Evolutionary conservation across 2,797 vertebrate species (phyloP).

Genomic region (Siniperca scherzeri): DNA sequence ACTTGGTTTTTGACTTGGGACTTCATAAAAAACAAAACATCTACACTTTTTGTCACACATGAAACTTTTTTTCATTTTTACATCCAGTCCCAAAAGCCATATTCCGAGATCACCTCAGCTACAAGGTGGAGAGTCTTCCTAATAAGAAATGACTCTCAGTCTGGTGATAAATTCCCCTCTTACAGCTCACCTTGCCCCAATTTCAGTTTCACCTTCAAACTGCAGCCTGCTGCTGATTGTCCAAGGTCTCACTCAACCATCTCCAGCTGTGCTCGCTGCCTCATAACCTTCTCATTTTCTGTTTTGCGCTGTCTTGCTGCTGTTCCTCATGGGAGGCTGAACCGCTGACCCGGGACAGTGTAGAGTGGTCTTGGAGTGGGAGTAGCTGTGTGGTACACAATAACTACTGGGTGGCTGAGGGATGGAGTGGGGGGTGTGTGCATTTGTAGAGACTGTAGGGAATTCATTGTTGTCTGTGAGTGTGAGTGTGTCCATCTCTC

Average conservation of each 20-base stretch:
- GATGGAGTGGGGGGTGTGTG: constrained; percentile 15
- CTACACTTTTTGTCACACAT: neutral
- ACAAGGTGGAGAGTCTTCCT: constrained; percentile 21
- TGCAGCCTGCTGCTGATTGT: constrained; percentile 43
- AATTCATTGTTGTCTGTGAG: constrained; percentile 61
- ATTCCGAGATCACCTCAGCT: constrained; percentile 37
- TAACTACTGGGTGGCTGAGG: constrained; percentile 52
- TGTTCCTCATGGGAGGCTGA: constrained; percentile 49
- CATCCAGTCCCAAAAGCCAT: constrained; percentile 1
- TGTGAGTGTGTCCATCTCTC: constrained; percentile 40
- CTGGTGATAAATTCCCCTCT: constrained; percentile 62
- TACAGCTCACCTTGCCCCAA: constrained; percentile 64
- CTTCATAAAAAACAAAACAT: neutral
- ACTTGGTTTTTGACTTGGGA: neutral
- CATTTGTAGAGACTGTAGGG: constrained; percentile 36
- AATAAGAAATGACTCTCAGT: constrained; percentile 35
- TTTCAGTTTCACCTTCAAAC: constrained; percentile 68
- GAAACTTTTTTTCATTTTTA: constrained; percentile 21
- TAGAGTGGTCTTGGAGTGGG: constrained; percentile 55
- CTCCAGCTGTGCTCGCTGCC: constrained; percentile 53
- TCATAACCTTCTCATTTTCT: constrained; percentile 49
- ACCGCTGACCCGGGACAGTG: constrained; percentile 56
- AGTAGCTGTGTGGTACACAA: constrained; percentile 60
- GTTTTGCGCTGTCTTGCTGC: constrained; percentile 38
- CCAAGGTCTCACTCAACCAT: constrained; percentile 54